Evolutionary conservation across 2,888 invertebrate species (phyloP), one percentile per base, ranked within the genome.

Genomic region (Argyresthia albistria): DNA sequence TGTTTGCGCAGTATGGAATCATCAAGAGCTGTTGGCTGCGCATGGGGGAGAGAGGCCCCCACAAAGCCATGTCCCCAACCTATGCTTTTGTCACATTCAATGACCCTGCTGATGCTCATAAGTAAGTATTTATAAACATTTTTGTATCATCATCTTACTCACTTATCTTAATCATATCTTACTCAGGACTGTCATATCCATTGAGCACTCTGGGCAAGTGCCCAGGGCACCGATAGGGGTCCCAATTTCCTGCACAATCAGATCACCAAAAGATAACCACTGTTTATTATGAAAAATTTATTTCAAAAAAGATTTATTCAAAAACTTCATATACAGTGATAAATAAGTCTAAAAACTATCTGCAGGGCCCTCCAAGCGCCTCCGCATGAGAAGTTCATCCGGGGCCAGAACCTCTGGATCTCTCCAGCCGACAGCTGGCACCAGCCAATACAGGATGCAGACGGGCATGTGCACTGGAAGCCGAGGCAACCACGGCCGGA

Each of bases 361-460:
- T 61, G 7, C 54, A 86, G 86, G 62, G 86, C 86, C 4, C 65
- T 84, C 14, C 66, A 69, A 67, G 87, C 86, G 4, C 83, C 83
- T 11, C 53, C 55, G 8, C 76, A 80, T 50, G 80, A 83, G 57
- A 81, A 78, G 58, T 62, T 58, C 8, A 60, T 86, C 2, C 64
- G 77, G 39, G 84, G 82, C 8, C 73, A 78, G 45, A 69, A 65
- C 53, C 67, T 91, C 46, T 76, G 77, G 59, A 87, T 89, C 53
- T 83, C 82, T 0, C 87, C 90, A 0, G 91, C 91, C 0, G 90
- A 91, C 63, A 89, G 89, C 54, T 91, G 91, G 91, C 90, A 91
- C 65, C 91, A 91, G 63, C 91, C 91, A 0, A 76, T 68, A 0
- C 80, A 80, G 57, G 76, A 76, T 47, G 64, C 72, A 0, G 69